These are phyloP conservation scores for Sapayoa aenigma DNA, from an alignment of 2,113 vertebrate genomes.

Conservation along the genomic window DNA sequence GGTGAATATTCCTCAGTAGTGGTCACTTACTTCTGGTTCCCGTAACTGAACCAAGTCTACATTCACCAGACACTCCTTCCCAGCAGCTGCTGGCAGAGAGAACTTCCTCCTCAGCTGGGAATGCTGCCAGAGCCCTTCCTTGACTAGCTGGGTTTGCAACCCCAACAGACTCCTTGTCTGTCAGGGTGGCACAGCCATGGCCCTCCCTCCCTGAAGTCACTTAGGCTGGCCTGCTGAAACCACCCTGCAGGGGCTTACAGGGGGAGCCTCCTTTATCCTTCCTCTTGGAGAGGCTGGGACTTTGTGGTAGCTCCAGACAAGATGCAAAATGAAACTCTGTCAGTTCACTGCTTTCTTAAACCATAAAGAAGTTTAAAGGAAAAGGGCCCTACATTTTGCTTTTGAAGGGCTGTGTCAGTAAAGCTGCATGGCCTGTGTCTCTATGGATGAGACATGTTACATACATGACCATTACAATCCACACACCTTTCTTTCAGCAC, in stretches of 20 bases:
- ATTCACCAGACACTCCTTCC: neutral
- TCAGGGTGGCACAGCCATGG: neutral
- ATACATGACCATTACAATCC: too few relatives aligned
- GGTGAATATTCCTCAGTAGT: neutral
- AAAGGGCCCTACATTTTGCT: fast-evolving
- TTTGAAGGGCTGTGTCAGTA: neutral
- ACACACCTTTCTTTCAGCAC: constrained; percentile 70
- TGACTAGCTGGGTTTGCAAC: neutral
- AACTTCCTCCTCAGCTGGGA: neutral
- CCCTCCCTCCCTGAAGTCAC: neutral
- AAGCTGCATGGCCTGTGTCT: too few relatives aligned
- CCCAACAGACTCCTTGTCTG: neutral
- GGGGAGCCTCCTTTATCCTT: neutral
- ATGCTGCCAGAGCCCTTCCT: neutral
- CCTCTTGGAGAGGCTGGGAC: too few relatives aligned
- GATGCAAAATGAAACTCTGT: neutral
- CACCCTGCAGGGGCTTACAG: fast-evolving
- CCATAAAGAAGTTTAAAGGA: fast-evolving
- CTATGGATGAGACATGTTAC: too few relatives aligned
- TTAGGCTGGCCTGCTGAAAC: neutral
- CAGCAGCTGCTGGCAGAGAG: neutral
- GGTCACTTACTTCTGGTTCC: neutral
- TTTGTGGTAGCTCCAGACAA: too few relatives aligned
- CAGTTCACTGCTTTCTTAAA: neutral
- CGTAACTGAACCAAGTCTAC: fast-evolving